Evolutionary conservation across 2,113 vertebrate species (phyloP), one percentile per base, ranked within the genome.

Genomic region (Poeciliopsis turrubarensis): DNA sequence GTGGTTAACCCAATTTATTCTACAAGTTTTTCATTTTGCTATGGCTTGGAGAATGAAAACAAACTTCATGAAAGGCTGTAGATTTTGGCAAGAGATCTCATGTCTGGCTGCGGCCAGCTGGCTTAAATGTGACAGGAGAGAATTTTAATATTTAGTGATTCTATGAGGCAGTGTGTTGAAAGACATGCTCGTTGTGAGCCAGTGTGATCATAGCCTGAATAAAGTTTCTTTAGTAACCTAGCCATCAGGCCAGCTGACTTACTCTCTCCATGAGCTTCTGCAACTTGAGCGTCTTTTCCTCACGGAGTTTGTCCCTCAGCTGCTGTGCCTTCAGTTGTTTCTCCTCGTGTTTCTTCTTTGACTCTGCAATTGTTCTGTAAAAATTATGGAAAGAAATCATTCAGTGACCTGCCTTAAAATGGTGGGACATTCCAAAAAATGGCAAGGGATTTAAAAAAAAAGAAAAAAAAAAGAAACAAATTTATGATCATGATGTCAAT

Each of bases 291-390:
- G 96, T 96, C 94, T 99, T 98, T 91, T 99, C 97, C 89, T 99
- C 98, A n/a, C 96, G 93, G 41, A 99, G 93, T 87, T 99, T 99
- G 89, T 98, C 98, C 79, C 98, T 94, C 80, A 99, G 94, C 90
- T 99, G 98, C 85, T 99, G 98, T 32, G 98, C 98, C 94, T 99
- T 99, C 92, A 98, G 97, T 94, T 99, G 98, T 80, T 99, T 99
- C 92, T 99, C 98, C 92, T 99, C 98, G 26, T 98, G 97, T 89
- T 98, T 99, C 95, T 97, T 98, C 92, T 99, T 99, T n/a, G 98
- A 99, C 93, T 99, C 98, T 22, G 98, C 98, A 79, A 99, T 99
- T 79, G 98, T 99, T 90, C 98, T 99, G 94, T 90, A 80, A 89
- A 41, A 92, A 89, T 76, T 13, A 86, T 60, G 37, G 73, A 81